phyloP scores from a whole-genome alignment of 2,888 invertebrate species.

The Plagiodera versicolora region DNA sequence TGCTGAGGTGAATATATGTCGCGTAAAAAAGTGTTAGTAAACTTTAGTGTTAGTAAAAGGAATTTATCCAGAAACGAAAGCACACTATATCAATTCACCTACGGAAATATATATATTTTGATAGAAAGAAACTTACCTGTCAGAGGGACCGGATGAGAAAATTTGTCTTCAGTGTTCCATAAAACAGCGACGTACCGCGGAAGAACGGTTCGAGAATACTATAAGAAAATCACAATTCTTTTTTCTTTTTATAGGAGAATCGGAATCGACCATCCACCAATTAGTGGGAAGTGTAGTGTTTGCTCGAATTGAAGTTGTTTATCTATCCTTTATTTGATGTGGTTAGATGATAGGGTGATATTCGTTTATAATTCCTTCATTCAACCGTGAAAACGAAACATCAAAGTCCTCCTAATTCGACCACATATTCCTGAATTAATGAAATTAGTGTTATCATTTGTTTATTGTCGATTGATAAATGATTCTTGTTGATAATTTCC shows the following conservation, averaged over 20 bases:
- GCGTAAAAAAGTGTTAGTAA: no score
- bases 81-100: no score
- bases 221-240: neutral
- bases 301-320: neutral
- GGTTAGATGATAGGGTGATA: neutral
- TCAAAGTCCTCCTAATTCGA: neutral
- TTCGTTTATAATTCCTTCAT: neutral
- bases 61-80: no score
- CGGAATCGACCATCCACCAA: neutral
- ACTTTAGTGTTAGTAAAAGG: no score
- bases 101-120: no score
- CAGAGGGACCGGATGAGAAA: no score
- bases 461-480: neutral
- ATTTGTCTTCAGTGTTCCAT: neutral
- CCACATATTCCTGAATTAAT: neutral
- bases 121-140: neutral
- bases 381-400: neutral
- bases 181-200: neutral
- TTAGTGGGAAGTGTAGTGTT: neutral
- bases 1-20: no score
- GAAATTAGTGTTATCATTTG: neutral
- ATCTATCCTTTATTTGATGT: constrained; percentile 1
- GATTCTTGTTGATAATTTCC: neutral
- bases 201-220: neutral
- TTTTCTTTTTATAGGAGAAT: neutral